Percentiles rank a stretch among this genome's conserved stretches.
These are phyloP conservation scores for Cerceris rybyensis DNA, from an alignment of 2,888 invertebrate species.

Conservation along the genomic window DNA sequence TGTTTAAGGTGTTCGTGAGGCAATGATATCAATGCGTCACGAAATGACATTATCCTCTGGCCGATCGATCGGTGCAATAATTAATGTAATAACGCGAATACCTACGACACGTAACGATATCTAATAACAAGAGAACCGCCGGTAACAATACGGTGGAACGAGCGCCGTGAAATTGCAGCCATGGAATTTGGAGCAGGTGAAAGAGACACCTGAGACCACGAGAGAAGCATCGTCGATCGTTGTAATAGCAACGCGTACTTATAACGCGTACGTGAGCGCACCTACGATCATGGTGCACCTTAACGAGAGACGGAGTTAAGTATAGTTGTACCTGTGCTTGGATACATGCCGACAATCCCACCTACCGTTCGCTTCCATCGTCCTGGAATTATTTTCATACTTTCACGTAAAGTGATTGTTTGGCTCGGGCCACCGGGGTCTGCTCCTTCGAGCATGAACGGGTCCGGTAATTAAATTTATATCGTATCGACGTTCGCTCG, in stretches of 20 bases:
- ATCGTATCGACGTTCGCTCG: slow-evolving; percentile 71
- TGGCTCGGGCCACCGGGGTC: slow-evolving; percentile 74
- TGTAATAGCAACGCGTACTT: slow-evolving; percentile 7
- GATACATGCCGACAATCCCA: slow-evolving; percentile 42
- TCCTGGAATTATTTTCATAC: slow-evolving; percentile 79
- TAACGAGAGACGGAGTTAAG: slow-evolving; percentile 14
- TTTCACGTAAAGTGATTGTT: slow-evolving; percentile 81
- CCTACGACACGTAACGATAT: slow-evolving; percentile 46
- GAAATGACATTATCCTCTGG: slow-evolving; percentile 36
- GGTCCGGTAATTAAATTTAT: slow-evolving; percentile 80
- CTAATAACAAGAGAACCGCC: slow-evolving; percentile 30
- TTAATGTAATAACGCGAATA: slow-evolving; percentile 54
- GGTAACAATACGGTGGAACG: slow-evolving; percentile 10
- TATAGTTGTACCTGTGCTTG: slow-evolving; percentile 14
- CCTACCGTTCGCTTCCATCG: slow-evolving; percentile 66
- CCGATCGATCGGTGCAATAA: slow-evolving; percentile 35
- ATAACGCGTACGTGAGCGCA: slow-evolving; percentile 16
- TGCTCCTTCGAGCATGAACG: slow-evolving; percentile 79
- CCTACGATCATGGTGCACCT: slow-evolving; percentile 27
- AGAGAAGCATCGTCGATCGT: slow-evolving; percentile 45
- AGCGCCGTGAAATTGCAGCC: slow-evolving; percentile 44
- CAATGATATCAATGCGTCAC: slow-evolving; percentile 24
- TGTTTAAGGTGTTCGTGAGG: slow-evolving; percentile 29
- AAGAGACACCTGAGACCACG: slow-evolving; percentile 49
- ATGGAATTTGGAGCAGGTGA: slow-evolving; percentile 65